These are phyloP conservation scores for Malacosoma neustria DNA, from an alignment of 2,888 invertebrate species.

Conservation along the genomic window DNA sequence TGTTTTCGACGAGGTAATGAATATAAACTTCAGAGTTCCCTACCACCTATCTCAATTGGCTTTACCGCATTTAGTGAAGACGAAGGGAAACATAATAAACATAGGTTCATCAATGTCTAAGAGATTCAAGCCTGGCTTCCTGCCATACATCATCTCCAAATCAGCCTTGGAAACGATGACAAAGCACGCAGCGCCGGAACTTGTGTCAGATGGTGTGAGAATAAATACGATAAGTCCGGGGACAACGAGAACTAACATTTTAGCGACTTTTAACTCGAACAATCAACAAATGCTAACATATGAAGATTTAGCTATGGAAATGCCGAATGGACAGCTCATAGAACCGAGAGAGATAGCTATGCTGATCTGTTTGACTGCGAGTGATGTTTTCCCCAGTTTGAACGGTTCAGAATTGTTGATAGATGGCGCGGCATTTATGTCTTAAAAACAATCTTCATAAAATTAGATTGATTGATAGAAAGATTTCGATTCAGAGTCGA, in stretches of 20 bases:
- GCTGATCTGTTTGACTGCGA: slow-evolving; percentile 33
- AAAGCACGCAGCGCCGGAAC: slow-evolving; percentile 29
- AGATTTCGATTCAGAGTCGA: too few relatives aligned
- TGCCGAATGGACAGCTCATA: slow-evolving; percentile 25
- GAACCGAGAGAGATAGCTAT: slow-evolving; percentile 33
- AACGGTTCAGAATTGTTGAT: slow-evolving; percentile 33
- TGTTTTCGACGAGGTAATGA: slow-evolving; percentile 33
- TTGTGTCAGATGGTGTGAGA: slow-evolving; percentile 30
- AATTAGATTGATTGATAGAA: too few relatives aligned
- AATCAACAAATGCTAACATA: slow-evolving; percentile 15
- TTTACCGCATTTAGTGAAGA: slow-evolving; percentile 31
- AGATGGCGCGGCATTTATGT: slow-evolving; percentile 28
- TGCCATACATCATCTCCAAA: slow-evolving; percentile 31
- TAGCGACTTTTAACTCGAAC: slow-evolving; percentile 22
- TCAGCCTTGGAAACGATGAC: slow-evolving; percentile 30
- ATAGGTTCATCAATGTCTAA: slow-evolving; percentile 29
- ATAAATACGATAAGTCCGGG: slow-evolving; percentile 38
- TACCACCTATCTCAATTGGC: slow-evolving; percentile 30
- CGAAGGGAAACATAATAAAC: slow-evolving; percentile 39
- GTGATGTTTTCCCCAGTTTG: slow-evolving; percentile 33
- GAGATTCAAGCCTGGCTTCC: slow-evolving; percentile 24
- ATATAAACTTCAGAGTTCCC: slow-evolving; percentile 35
- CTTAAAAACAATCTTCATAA: too few relatives aligned
- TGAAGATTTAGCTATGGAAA: slow-evolving; percentile 15
- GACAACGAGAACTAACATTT: slow-evolving; percentile 28